These are phyloP conservation scores for Yponomeuta evonymella DNA, from an alignment of 2,888 invertebrate genomes.

Conservation along the genomic window DNA sequence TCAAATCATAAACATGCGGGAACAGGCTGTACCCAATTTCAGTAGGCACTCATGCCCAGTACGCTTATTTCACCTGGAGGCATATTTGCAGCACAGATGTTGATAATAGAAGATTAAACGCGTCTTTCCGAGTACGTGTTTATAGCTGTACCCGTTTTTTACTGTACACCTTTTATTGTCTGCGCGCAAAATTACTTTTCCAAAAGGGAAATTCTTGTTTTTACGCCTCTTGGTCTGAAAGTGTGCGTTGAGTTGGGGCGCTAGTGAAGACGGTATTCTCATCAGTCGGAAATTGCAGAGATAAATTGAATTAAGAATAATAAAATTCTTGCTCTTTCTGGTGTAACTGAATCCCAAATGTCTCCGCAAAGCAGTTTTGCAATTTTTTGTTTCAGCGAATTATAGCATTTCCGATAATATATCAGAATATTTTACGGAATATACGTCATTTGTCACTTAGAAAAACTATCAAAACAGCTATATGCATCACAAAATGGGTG, in stretches of 20 bases:
- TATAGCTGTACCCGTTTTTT: conserved; percentile 27
- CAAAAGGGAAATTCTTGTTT: conserved; percentile 10
- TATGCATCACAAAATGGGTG: no score
- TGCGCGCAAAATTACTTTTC: conserved; percentile 9
- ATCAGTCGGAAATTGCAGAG: not conserved
- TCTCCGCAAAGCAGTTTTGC: no score
- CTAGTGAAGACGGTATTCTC: not conserved
- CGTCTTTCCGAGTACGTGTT: conserved; percentile 31
- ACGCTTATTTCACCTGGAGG: conserved; percentile 40
- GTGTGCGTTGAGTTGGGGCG: not conserved
- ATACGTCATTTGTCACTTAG: no score
- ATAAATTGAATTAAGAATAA: no score
- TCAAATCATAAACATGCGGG: not conserved
- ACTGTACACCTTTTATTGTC: conserved; percentile 19
- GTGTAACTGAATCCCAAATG: no score
- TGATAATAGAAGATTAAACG: conserved; percentile 33
- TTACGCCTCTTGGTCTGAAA: conserved; percentile 14
- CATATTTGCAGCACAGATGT: conserved; percentile 37
- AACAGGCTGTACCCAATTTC: not conserved
- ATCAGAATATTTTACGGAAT: no score
- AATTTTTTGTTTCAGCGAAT: no score
- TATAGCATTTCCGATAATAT: no score
- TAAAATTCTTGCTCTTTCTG: no score
- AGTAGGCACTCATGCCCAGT: not conserved
- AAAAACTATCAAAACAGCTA: no score